Conservation (phyloP, 2,113 vertebrate species). For the Perccottus glenii region DNA sequence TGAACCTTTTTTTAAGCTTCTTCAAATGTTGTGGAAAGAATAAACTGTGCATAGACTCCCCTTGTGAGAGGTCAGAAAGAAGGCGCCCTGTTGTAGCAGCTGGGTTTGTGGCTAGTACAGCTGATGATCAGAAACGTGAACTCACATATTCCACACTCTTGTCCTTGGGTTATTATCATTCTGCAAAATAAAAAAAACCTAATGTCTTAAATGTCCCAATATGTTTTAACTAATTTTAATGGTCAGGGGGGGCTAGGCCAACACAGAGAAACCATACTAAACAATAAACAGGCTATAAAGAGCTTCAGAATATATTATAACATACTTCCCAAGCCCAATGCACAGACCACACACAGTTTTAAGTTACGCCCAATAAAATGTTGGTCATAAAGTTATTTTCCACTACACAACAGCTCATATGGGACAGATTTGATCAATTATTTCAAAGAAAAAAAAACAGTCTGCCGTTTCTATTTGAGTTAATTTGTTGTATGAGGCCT, state of each 20-base stretch:
- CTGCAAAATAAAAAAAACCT: too few relatives aligned
- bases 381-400: background rate
- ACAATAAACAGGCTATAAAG: too few relatives aligned
- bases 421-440: conserved; percentile 15
- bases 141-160: too few relatives aligned
- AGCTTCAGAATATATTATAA: too few relatives aligned
- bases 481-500: conserved; percentile 18
- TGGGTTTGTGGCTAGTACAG: conserved; percentile 1
- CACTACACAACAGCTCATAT: conserved; percentile 9
- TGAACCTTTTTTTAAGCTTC: conserved; percentile 27
- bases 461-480: conserved; percentile 5
- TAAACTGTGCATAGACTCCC: conserved; percentile 1
- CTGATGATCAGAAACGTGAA: background rate
- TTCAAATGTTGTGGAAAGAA: conserved; percentile 18
- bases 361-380: background rate
- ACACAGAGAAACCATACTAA: too few relatives aligned
- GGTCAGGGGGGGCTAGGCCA: too few relatives aligned
- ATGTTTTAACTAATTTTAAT: too few relatives aligned
- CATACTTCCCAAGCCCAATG: too few relatives aligned
- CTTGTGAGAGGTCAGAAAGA: conserved; percentile 19
- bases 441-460: conserved; percentile 1
- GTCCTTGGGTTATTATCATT: too few relatives aligned
- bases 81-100: conserved; percentile 16
- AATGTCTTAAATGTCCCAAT: too few relatives aligned
- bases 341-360: background rate